Base-by-base conservation (phyloP, 2,888 invertebrate species). In the Platycheirus rosarum region DNA sequence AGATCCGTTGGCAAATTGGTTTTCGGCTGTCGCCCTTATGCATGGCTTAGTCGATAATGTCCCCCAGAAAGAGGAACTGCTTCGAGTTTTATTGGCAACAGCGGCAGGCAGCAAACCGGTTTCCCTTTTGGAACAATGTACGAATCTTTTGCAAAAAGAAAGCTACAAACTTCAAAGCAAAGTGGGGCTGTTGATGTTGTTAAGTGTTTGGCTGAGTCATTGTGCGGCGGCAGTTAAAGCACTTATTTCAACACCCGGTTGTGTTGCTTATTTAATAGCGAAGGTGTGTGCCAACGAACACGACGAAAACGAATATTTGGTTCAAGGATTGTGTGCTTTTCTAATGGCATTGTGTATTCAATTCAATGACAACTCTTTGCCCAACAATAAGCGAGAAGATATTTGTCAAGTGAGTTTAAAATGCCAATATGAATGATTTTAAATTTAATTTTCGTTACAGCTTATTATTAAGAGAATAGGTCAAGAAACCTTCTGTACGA, bases 1-100 rank as follows among this genome's bases (percentile, higher is more conserved):
- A 0, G 98, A 98, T 88, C 92, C 95, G 0, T 91, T 98, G 20
- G 97, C 97, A 26, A 97, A 97, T 90, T 99, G 99, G 99, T 97
- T 98, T 91, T 96, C 98, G 0, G 93, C 97, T 0, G 95, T 98
- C 0, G 97, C 97, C 0, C 91, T 99, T 20, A 95, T 97, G 88
- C 97, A 99, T 88, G 95, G 96, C 0, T 92, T 99, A 16, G 94
- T 97, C 5, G 97, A 97, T 79, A 97, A 97, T 89, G 92, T 93
- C 0, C 92, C 92, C 0, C 95, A 96, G 87, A 97, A 98, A 89
- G 98, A 98, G 88, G 97, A 98, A 88, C 90, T 99, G 51, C 90
- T 99, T 26, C 92, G 97, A 70, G 99, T 99, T 3, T 92, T 98
- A 82, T 91, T 99, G 71, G 97, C 98, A 0, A 95, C 96, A 0